These are phyloP conservation scores for Hydrozoanthus gracilis DNA, from an alignment of 92 coral and sea anemone genomes.

Conservation along the genomic window DNA sequence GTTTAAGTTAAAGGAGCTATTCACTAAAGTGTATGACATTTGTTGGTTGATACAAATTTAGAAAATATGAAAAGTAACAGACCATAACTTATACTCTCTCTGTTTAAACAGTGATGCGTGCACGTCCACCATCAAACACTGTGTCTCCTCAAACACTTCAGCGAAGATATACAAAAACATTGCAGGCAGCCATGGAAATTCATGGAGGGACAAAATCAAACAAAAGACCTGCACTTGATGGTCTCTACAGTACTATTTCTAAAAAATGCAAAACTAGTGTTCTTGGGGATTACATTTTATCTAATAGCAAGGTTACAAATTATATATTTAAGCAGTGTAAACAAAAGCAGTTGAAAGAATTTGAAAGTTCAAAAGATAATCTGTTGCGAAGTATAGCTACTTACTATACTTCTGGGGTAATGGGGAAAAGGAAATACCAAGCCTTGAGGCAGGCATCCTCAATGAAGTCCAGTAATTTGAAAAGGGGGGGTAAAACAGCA, in stretches of 20 bases:
- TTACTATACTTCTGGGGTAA: slow-evolving; percentile 48
- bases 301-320: slow-evolving; percentile 47
- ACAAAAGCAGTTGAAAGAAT: slow-evolving; percentile 2
- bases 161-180: slow-evolving; percentile 36
- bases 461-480: slow-evolving; percentile 27
- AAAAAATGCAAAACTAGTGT: slow-evolving; percentile 55
- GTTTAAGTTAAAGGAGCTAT: no score
- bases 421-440: slow-evolving; percentile 46
- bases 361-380: slow-evolving; percentile 54
- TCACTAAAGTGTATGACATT: no score
- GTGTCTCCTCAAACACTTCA: slow-evolving; percentile 37
- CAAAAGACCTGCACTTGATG: slow-evolving; percentile 55
- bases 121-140: no score
- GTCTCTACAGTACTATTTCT: slow-evolving; percentile 36
- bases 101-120: no score
- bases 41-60: no score
- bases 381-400: slow-evolving; percentile 46
- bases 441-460: slow-evolving; percentile 45
- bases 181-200: slow-evolving; percentile 40
- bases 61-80: no score
- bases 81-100: no score
- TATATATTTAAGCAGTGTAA: slow-evolving; percentile 43
- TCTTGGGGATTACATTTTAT: slow-evolving; percentile 55
- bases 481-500: slow-evolving; percentile 45
- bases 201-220: slow-evolving; percentile 67